Evolutionary conservation across 2,888 invertebrate species (phyloP).

Genomic region (Drosophila barbarae): DNA sequence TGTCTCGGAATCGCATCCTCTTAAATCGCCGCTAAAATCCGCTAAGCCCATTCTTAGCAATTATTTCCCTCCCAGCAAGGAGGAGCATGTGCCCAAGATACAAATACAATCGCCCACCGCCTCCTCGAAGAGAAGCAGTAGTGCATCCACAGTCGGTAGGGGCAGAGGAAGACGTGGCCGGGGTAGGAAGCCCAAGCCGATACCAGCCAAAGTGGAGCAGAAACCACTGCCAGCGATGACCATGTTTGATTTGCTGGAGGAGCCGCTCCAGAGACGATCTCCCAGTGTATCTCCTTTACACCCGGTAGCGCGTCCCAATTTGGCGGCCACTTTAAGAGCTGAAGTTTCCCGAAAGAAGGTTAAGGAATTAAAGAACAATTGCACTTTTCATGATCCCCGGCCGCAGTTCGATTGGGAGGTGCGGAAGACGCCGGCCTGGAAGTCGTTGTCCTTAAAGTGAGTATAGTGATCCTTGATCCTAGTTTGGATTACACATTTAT

Average conservation of each 20-base stretch:
- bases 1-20: neutral
- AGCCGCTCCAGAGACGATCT: constrained; percentile 22
- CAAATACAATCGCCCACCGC: constrained; percentile 61
- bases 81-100: constrained; percentile 65
- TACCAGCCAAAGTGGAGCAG: constrained; percentile 19
- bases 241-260: constrained; percentile 56
- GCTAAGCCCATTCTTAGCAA: constrained; percentile 47
- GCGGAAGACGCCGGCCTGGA: constrained; percentile 79
- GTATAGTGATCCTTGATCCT: constrained; percentile 9
- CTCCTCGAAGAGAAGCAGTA: constrained; percentile 59
- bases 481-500: neutral
- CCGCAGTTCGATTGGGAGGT: constrained; percentile 79
- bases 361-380: constrained; percentile 73
- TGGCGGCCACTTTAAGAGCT: constrained; percentile 78
- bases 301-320: constrained; percentile 78
- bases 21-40: neutral
- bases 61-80: constrained; percentile 52
- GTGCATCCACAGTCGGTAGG: constrained; percentile 48
- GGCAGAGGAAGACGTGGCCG: constrained; percentile 26
- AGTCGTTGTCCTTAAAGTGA: constrained; percentile 77
- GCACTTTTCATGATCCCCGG: constrained; percentile 68
- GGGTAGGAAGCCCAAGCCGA: constrained; percentile 47
- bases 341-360: constrained; percentile 77
- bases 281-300: constrained; percentile 73
- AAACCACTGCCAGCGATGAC: constrained; percentile 47